These are phyloP conservation scores for Hipposideros larvatus DNA, from an alignment of 2,797 vertebrate species.

Conservation along the genomic window DNA sequence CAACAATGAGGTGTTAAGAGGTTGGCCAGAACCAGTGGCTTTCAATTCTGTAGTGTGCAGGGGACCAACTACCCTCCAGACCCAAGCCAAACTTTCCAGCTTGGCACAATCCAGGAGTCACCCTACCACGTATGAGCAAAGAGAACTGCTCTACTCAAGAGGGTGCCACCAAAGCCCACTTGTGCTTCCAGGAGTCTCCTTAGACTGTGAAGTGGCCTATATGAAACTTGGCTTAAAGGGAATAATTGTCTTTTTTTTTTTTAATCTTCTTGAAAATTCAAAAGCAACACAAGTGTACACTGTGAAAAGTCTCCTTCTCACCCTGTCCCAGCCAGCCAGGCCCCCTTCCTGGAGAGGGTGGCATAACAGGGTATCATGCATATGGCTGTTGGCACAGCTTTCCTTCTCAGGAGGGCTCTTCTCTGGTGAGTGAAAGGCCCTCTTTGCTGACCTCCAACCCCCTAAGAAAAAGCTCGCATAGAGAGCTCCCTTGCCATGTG, in stretches of 20 bases:
- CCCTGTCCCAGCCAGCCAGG: background rate
- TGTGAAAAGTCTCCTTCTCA: background rate
- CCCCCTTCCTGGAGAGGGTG: background rate
- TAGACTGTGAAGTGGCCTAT: background rate
- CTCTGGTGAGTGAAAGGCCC: background rate
- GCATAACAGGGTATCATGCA: background rate
- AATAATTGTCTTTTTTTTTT: too few species aligned
- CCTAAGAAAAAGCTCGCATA: background rate
- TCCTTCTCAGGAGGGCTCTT: background rate
- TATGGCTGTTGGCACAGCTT: background rate
- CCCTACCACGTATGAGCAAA: background rate
- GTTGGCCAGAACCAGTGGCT: background rate
- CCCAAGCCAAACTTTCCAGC: slow-evolving; percentile 1
- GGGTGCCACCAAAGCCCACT: background rate
- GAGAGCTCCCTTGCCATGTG: background rate
- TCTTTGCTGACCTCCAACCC: background rate
- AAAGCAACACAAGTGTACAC: background rate
- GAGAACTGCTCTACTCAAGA: background rate
- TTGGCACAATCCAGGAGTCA: background rate
- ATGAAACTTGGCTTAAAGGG: background rate
- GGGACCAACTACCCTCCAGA: background rate
- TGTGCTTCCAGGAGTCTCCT: background rate
- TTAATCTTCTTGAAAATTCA: background rate
- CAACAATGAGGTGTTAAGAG: background rate
- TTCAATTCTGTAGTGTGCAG: background rate